Evolutionary conservation across 2,888 invertebrate genomes (phyloP).

Genomic region (Poecilus cupreus): DNA sequence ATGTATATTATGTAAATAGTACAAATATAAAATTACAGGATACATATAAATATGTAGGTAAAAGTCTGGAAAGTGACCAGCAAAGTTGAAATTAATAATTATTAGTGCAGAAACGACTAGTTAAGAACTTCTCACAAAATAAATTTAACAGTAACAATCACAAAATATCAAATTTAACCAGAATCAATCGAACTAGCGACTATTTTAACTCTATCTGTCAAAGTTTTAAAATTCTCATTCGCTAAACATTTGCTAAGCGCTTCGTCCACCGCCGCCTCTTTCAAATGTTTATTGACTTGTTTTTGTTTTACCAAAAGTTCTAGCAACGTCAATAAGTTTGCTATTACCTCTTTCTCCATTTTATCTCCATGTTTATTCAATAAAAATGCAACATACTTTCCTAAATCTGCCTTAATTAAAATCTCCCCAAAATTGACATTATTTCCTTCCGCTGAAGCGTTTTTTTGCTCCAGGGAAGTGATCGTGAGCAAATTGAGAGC

Average conservation of each 20-base stretch:
- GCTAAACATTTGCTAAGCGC: constrained; percentile 63
- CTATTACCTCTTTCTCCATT: constrained; percentile 68
- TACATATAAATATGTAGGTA: constrained; percentile 30
- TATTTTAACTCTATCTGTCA: constrained; percentile 48
- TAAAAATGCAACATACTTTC: constrained; percentile 68
- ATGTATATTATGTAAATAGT: constrained; percentile 29
- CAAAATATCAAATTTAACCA: constrained; percentile 42
- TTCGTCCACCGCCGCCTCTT: constrained; percentile 63
- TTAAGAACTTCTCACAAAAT: background rate
- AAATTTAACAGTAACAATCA: background rate
- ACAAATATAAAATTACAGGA: constrained; percentile 16
- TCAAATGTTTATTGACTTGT: constrained; percentile 66
- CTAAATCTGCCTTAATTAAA: constrained; percentile 67
- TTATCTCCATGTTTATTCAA: constrained; percentile 69
- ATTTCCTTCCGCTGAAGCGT: background rate
- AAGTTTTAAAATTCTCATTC: constrained; percentile 40
- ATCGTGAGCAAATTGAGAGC: constrained; percentile 79
- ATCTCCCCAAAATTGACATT: constrained; percentile 60
- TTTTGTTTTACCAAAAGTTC: constrained; percentile 66
- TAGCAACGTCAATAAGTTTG: constrained; percentile 68
- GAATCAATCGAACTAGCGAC: constrained; percentile 48
- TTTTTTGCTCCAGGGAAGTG: background rate
- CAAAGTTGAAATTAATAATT: constrained; percentile 26
- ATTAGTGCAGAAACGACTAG: constrained; percentile 39
- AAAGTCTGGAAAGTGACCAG: constrained; percentile 10